These are phyloP conservation scores for Sphaerophoria taeniata DNA, from an alignment of 2,888 invertebrate genomes.

Conservation along the genomic window DNA sequence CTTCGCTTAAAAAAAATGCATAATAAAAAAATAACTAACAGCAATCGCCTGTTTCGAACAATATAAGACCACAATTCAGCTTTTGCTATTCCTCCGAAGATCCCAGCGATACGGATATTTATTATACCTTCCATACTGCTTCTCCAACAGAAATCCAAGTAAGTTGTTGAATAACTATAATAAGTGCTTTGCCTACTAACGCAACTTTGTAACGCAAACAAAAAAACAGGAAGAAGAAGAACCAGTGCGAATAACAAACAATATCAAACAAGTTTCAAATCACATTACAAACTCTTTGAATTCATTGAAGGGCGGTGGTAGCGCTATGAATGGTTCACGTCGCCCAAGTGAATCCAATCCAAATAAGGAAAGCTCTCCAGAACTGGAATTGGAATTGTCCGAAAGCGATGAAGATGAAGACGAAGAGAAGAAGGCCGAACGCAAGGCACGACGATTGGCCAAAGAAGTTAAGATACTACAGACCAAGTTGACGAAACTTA, in stretches of 20 bases:
- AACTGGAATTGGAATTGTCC: slow-evolving; percentile 85
- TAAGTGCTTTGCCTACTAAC: slow-evolving; percentile 52
- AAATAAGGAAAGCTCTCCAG: slow-evolving; percentile 85
- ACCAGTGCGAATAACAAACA: slow-evolving; percentile 19
- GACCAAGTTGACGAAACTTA: slow-evolving; percentile 84
- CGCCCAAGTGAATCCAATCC: slow-evolving; percentile 81
- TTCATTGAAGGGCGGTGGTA: slow-evolving; percentile 77
- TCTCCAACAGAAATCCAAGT: slow-evolving; percentile 59
- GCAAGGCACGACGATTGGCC: slow-evolving; percentile 88
- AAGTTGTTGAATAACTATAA: too few species aligned
- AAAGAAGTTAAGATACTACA: slow-evolving; percentile 81
- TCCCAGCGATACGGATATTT: slow-evolving; percentile 77
- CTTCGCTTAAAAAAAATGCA: slow-evolving; percentile 24
- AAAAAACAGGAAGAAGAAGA: slow-evolving; percentile 10
- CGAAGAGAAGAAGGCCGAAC: slow-evolving; percentile 86
- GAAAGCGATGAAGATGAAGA: slow-evolving; percentile 87
- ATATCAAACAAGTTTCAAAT: slow-evolving; percentile 50
- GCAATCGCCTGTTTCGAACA: slow-evolving; percentile 76
- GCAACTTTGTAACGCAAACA: background rate
- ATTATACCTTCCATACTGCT: slow-evolving; percentile 74
- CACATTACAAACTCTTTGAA: slow-evolving; percentile 60
- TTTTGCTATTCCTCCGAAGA: slow-evolving; percentile 82
- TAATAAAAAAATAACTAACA: slow-evolving; percentile 64
- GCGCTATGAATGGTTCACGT: slow-evolving; percentile 79
- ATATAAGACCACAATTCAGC: slow-evolving; percentile 80